phyloP scores from a whole-genome alignment of 2,888 invertebrate species.

The Electrophaes corylata region DNA sequence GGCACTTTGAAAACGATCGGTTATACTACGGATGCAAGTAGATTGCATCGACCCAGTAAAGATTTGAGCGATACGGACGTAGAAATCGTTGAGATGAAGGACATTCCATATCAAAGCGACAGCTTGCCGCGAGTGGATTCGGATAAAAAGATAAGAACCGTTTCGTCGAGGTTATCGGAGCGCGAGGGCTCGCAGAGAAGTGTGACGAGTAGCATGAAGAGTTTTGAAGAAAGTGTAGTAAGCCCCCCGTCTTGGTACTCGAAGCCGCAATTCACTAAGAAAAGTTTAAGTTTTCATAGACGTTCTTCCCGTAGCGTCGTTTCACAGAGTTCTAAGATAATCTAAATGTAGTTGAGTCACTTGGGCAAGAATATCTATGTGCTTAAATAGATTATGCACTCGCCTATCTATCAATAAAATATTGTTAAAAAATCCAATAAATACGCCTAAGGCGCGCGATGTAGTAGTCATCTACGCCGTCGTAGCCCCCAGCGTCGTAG shows the following conservation, averaged over 20 bases:
- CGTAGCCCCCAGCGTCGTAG: background rate
- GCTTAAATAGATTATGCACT: too few relatives aligned
- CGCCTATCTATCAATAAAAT: background rate
- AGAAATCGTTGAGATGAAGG: conserved; percentile 81
- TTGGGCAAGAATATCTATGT: background rate
- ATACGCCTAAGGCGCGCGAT: background rate
- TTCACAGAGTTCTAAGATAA: conserved; percentile 53
- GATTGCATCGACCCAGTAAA: conserved; percentile 65
- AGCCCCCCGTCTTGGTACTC: conserved; percentile 81
- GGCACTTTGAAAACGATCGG: conserved; percentile 68
- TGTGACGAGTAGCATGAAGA: conserved; percentile 62
- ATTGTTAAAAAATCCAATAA: background rate
- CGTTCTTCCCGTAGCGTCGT: conserved; percentile 63
- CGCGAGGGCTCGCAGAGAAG: conserved; percentile 66
- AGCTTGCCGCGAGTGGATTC: conserved; percentile 40
- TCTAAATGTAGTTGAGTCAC: conserved; percentile 28
- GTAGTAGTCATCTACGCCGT: background rate
- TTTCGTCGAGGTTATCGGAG: conserved; percentile 64
- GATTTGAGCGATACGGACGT: conserved; percentile 79
- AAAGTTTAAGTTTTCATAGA: conserved; percentile 76
- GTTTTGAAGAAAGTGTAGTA: conserved; percentile 65
- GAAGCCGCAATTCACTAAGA: conserved; percentile 80
- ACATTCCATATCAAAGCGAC: conserved; percentile 67
- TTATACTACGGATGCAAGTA: conserved; percentile 61
- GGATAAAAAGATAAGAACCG: conserved; percentile 52